Percentiles rank a stretch among this genome's conserved stretches.
Evolutionary conservation across 2,797 vertebrate genomes (phyloP).

Genomic region (Silurus lanzhouensis): DNA sequence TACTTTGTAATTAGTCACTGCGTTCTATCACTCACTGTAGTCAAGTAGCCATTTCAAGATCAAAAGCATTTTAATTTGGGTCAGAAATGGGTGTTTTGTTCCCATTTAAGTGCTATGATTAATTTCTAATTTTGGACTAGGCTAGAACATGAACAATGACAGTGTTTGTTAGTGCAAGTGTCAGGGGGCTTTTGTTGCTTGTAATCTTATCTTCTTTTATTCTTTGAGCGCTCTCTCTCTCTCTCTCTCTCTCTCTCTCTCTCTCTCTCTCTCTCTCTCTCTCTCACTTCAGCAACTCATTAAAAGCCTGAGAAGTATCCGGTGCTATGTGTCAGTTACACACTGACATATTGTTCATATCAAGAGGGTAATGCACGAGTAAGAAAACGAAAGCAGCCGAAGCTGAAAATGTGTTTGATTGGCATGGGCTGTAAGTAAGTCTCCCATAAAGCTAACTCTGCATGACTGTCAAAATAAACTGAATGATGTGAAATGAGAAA

Average conservation of each 20-base stretch:
- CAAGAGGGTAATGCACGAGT: conserved; percentile 47
- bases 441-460: conserved; percentile 50
- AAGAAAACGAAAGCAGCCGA: conserved; percentile 41
- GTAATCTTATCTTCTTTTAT: conserved; percentile 16
- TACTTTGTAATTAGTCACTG: conserved; percentile 2
- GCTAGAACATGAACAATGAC: conserved; percentile 58
- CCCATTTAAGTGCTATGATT: background rate
- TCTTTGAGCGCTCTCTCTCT: conserved; percentile 19
- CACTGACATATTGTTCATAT: conserved; percentile 48
- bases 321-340: conserved; percentile 48
- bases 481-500: conserved; percentile 53
- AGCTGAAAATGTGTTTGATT: conserved; percentile 63
- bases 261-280: conserved; percentile 4
- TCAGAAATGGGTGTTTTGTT: conserved; percentile 9
- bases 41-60: conserved; percentile 17
- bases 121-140: background rate
- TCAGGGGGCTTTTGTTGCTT: background rate
- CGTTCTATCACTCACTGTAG: conserved; percentile 4
- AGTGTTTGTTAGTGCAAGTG: conserved; percentile 54
- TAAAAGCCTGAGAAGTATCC: conserved; percentile 56
- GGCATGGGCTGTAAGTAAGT: conserved; percentile 59
- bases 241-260: background rate
- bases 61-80: conserved; percentile 16
- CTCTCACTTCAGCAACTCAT: conserved; percentile 56
- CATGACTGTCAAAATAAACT: conserved; percentile 59